Evolutionary conservation across 2,113 vertebrate species (phyloP).

Genomic region (Ameiurus melas): DNA sequence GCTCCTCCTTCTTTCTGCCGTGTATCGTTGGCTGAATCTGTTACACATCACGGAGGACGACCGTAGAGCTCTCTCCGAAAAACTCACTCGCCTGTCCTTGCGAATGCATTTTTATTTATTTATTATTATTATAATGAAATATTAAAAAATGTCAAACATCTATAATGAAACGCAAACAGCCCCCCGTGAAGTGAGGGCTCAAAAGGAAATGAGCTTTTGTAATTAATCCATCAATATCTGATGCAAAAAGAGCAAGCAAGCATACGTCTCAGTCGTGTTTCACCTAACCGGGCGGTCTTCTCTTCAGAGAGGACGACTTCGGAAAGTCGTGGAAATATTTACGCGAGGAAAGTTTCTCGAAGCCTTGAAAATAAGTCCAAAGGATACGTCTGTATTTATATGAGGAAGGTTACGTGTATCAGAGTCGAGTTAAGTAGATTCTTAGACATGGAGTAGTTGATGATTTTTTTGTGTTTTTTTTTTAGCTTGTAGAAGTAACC

Average conservation of each 20-base stretch:
- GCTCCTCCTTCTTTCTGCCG: not conserved
- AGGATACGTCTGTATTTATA: not conserved
- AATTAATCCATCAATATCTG: constrained; percentile 16
- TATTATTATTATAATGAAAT: not conserved
- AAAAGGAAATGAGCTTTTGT: not conserved
- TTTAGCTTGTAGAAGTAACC: not conserved
- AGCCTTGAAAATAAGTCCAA: not conserved
- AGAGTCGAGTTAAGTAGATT: not conserved
- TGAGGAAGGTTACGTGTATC: not conserved
- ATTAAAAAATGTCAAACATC: not conserved
- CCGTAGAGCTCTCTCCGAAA: not conserved
- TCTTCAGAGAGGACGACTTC: not conserved
- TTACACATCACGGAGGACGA: not conserved
- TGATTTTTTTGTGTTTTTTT: too few species aligned
- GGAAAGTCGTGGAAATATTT: not conserved
- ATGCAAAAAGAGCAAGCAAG: not conserved
- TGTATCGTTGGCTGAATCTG: not conserved
- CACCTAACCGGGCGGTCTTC: not conserved
- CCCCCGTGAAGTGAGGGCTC: not conserved
- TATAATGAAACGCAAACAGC: not conserved
- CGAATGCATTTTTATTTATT: not conserved
- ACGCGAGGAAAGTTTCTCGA: not conserved
- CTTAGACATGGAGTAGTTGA: too few species aligned
- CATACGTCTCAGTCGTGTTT: not conserved
- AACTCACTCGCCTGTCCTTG: not conserved